phyloP scores from a whole-genome alignment of 30 jellyfish, hydroid and myxozoan species.

The Aurelia aurita complex sp. Pacific region DNA sequence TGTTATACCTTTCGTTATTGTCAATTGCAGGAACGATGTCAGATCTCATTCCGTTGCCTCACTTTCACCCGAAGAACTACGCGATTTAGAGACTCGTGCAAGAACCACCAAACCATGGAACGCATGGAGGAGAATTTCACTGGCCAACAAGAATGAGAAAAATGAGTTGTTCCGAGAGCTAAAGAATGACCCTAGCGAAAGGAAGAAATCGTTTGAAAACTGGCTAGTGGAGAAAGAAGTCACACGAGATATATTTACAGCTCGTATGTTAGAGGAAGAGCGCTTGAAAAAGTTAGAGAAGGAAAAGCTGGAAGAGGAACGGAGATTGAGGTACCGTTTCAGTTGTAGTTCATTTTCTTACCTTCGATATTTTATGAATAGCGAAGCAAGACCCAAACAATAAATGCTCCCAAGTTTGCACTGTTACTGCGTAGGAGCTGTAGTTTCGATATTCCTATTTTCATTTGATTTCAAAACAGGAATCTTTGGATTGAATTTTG shows the following conservation, averaged over 20 bases:
- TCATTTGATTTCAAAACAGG: too few species aligned
- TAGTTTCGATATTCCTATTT: too few species aligned
- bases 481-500: too few species aligned
- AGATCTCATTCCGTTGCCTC: slow-evolving; percentile 61
- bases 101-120: slow-evolving; percentile 61
- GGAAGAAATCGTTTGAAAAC: slow-evolving; percentile 39
- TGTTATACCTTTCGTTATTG: not conserved
- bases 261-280: slow-evolving; percentile 33
- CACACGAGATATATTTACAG: slow-evolving; percentile 7
- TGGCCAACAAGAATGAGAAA: slow-evolving; percentile 28
- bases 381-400: too few species aligned
- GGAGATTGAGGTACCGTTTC: slow-evolving; percentile 22
- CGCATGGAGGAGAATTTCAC: slow-evolving; percentile 56
- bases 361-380: too few species aligned
- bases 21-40: slow-evolving; percentile 4
- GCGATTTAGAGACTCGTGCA: not conserved
- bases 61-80: slow-evolving; percentile 43
- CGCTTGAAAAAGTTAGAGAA: slow-evolving; percentile 39
- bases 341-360: too few species aligned
- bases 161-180: not conserved
- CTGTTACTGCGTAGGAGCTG: too few species aligned
- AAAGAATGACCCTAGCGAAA: not conserved
- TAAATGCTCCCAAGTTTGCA: too few species aligned
- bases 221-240: slow-evolving; percentile 54
- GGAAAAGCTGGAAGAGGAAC: slow-evolving; percentile 33